These are phyloP conservation scores for Drosophila micromelanica DNA, from an alignment of 1,140 invertebrate genomes.

Conservation along the genomic window DNA sequence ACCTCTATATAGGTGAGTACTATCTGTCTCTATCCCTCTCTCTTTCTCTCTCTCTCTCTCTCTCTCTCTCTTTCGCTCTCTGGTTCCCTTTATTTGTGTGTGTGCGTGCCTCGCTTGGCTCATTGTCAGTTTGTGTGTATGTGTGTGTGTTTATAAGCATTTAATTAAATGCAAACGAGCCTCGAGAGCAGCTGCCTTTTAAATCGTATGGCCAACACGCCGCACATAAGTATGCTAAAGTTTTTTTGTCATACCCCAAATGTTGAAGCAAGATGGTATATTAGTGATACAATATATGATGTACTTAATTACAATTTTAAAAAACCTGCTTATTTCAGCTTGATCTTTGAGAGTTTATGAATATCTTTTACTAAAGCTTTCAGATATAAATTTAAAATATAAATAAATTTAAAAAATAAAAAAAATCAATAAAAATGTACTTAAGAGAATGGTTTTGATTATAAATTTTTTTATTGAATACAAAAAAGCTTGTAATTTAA, in stretches of 20 bases:
- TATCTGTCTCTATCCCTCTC: background rate
- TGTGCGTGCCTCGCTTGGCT: slow-evolving; percentile 36
- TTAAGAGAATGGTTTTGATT: too few relatives aligned
- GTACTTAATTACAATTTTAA: too few relatives aligned
- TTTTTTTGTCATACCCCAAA: slow-evolving; percentile 32
- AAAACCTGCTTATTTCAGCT: too few relatives aligned
- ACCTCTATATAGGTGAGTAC: slow-evolving; percentile 92
- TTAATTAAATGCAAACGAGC: slow-evolving; percentile 81
- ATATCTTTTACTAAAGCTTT: too few relatives aligned
- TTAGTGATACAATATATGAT: too few relatives aligned
- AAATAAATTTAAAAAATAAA: too few relatives aligned
- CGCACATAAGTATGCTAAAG: slow-evolving; percentile 45
- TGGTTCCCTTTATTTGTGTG: slow-evolving; percentile 3
- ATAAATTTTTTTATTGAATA: too few relatives aligned
- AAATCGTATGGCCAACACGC: slow-evolving; percentile 52
- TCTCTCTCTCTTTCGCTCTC: background rate
- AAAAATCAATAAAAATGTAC: background rate
- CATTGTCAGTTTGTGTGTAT: slow-evolving; percentile 52
- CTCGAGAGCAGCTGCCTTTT: slow-evolving; percentile 67
- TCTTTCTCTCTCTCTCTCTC: too few relatives aligned
- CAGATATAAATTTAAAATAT: too few relatives aligned
- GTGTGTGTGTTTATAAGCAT: slow-evolving; percentile 59
- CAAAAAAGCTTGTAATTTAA: too few relatives aligned
- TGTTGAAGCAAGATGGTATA: slow-evolving; percentile 2
- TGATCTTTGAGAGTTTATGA: too few relatives aligned